Base-by-base conservation (phyloP, 1,140 invertebrate species). In the Hypothenemus hampei region DNA sequence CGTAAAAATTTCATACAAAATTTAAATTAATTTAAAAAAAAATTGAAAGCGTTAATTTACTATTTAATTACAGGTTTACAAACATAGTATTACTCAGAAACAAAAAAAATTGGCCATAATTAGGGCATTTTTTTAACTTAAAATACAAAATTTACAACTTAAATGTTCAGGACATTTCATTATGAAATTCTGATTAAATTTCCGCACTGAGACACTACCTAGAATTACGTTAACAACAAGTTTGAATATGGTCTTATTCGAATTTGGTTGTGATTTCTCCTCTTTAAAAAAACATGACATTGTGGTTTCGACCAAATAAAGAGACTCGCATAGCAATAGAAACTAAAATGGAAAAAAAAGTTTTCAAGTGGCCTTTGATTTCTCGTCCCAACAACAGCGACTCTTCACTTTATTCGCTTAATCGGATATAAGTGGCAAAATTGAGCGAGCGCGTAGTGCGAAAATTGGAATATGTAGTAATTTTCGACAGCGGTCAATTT, bases 401-500 rank as follows among this genome's bases (percentile, higher is more conserved):
- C n/a, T 31, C 26, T 31, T 8, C 26, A 11, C 1, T 31, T 31
- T 13, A 13, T 31, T 31, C 8, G 3, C 10, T 31, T 31, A 31
- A 13, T 31, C 26, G 8, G 1, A 31, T 31, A 31, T 11, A 31
- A 31, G 26, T 31, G 26, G 26, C 6, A 29, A 29, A 29, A 29
- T 29, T 6, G 26, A 29, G n/a, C n/a, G n/a, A 29, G n/a, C 26
- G 1, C 10, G 1, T 11, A 31, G 13, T 11, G 13, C 10, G 13
- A 2, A 31, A 31, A 31, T 31, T 31, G 10, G 8, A 1, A 13
- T 31, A 11, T 31, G 10, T 31, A 29, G 26, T 11, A 13, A 31
- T 31, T 39, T 39, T 39, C 13, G 13, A 39, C 11, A 39, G 13
- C 19, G 13, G 8, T 31, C 26, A 43, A 43, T 43, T 43, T 43